Conservation (phyloP, 1,140 invertebrate species). For the Anagrus nilaparvatae region DNA sequence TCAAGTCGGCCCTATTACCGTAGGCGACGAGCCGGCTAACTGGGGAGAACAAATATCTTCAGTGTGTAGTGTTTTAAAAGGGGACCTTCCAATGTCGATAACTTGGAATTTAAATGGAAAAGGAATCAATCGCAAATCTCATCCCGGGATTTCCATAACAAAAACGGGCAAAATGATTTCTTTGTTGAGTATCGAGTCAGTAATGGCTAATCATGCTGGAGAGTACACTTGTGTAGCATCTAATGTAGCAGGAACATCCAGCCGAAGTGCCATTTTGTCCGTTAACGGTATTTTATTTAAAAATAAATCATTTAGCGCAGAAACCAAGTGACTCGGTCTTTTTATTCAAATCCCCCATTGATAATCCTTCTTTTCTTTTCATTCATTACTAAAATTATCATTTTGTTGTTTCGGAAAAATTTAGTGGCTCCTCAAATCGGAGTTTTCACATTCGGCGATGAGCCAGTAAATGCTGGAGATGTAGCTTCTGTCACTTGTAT, state of each 20-base stretch:
- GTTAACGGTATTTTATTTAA: constrained; percentile 54
- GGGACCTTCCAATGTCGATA: constrained; percentile 64
- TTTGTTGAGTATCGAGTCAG: constrained; percentile 52
- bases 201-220: constrained; percentile 52
- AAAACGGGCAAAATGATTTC: constrained; percentile 56
- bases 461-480: constrained; percentile 61
- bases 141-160: constrained; percentile 49
- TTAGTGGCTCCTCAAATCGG: constrained; percentile 56
- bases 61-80: constrained; percentile 63
- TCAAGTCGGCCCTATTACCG: constrained; percentile 53
- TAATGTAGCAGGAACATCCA: constrained; percentile 60
- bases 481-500: constrained; percentile 52
- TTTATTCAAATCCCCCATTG: too few relatives aligned
- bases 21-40: constrained; percentile 57
- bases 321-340: too few relatives aligned
- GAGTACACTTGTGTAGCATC: constrained; percentile 59
- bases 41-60: constrained; percentile 60
- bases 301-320: constrained; percentile 2
- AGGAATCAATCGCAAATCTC: constrained; percentile 21
- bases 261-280: constrained; percentile 50
- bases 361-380: too few relatives aligned
- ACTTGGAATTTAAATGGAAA: constrained; percentile 57
- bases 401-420: constrained; percentile 23
- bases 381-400: too few relatives aligned
- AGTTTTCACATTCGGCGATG: constrained; percentile 56